Conservation (phyloP, 1,140 invertebrate species). For the Lepidurus couesii region DNA sequence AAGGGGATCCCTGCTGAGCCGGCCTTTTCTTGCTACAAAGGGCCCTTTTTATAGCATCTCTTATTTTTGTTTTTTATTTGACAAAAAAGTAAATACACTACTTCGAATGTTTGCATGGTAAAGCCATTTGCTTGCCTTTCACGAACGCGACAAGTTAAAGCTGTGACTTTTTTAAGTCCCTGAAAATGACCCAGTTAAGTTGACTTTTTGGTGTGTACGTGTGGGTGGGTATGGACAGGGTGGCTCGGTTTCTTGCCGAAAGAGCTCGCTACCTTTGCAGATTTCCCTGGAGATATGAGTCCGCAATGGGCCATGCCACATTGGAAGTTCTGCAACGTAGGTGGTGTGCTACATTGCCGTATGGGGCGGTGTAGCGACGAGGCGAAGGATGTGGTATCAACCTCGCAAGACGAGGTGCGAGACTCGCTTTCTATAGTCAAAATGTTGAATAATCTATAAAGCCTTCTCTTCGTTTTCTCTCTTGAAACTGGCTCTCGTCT, state of each 20-base stretch:
- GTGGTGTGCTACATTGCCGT: background rate
- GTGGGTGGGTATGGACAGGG: background rate
- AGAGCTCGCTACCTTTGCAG: conserved; percentile 18
- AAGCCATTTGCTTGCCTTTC: background rate
- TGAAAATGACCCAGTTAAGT: conserved; percentile 1
- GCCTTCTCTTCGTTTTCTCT: background rate
- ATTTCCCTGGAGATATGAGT: background rate
- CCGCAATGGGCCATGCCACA: background rate
- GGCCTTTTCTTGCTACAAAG: no score
- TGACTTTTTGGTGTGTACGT: background rate
- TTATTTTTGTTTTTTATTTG: no score
- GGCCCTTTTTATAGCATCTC: no score
- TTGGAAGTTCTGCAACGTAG: background rate
- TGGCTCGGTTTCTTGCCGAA: background rate
- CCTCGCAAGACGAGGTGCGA: background rate
- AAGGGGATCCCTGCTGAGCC: no score
- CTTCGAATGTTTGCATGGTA: background rate
- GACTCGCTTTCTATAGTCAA: background rate
- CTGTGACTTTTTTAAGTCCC: background rate
- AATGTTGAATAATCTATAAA: background rate
- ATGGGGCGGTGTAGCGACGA: background rate
- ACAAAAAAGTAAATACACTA: no score
- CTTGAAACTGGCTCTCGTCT: background rate
- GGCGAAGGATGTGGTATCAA: background rate
- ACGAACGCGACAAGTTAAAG: background rate